Evolutionary conservation across 2,113 vertebrate genomes (phyloP).

Genomic region (Corythaeola cristata): DNA sequence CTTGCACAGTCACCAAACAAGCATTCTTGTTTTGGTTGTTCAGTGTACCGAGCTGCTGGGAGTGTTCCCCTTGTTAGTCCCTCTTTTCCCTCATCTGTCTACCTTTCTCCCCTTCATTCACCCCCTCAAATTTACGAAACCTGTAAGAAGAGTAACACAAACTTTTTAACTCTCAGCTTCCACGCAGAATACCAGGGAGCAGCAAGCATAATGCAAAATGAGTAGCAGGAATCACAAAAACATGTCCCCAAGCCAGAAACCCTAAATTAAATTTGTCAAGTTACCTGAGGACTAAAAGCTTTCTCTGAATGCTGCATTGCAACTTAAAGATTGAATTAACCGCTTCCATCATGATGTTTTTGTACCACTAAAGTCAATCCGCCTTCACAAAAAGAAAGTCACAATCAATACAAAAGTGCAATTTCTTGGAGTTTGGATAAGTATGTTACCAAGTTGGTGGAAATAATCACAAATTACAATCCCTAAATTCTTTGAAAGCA

Average conservation of each 20-base stretch:
- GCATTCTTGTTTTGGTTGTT: not conserved
- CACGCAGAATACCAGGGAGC: not conserved
- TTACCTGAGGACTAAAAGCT: conserved; percentile 34
- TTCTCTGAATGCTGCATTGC: not conserved
- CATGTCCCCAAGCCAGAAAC: not conserved
- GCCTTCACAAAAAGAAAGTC: not conserved
- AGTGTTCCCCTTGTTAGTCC: not conserved
- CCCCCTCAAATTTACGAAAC: not conserved
- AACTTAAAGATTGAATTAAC: conserved; percentile 24
- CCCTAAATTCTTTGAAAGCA: not conserved
- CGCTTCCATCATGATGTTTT: not conserved
- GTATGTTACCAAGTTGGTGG: not conserved
- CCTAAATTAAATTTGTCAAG: conserved; percentile 32
- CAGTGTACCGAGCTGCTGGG: not conserved
- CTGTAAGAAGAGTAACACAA: not conserved
- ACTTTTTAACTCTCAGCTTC: not conserved
- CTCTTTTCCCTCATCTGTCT: not conserved
- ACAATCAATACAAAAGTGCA: not conserved
- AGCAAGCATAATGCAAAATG: not conserved
- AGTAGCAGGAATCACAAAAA: not conserved
- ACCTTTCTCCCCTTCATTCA: not conserved
- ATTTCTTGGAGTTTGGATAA: not conserved
- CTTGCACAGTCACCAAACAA: not conserved
- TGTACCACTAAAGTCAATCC: not conserved
- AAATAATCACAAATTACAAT: not conserved